A percentile compares a stretch with the other conserved stretches of the same genome.
phyloP scores from a whole-genome alignment of 2,888 invertebrate genomes.

The Aromia moschata region DNA sequence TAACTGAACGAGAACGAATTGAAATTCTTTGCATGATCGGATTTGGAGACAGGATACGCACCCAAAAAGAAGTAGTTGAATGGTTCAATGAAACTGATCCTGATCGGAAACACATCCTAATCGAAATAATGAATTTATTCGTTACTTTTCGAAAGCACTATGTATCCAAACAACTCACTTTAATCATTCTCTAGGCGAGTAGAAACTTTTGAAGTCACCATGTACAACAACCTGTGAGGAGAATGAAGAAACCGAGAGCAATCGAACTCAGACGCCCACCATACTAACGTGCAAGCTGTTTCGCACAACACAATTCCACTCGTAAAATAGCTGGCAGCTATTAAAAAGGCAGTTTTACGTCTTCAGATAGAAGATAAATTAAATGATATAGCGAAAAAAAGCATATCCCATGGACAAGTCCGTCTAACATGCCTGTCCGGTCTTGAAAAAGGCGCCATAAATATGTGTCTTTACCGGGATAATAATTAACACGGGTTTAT shows the following conservation, averaged over 20 bases:
- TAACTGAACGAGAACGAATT: no score
- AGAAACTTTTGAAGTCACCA: no score
- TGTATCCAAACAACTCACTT: no score
- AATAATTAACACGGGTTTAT: not conserved
- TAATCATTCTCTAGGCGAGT: no score
- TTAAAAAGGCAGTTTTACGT: conserved; percentile 12
- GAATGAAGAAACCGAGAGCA: conserved; percentile 18
- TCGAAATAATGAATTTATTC: no score
- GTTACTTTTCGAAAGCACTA: no score
- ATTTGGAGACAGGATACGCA: no score
- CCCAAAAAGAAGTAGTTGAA: no score
- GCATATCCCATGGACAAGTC: conserved; percentile 2
- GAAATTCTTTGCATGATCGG: no score
- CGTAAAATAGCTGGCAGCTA: conserved; percentile 13
- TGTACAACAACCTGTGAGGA: not conserved
- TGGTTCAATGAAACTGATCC: no score
- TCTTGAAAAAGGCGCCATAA: not conserved
- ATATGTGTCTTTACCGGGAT: not conserved
- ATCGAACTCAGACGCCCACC: conserved; percentile 30
- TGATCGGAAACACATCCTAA: no score
- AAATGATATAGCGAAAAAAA: conserved; percentile 3
- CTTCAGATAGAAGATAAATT: conserved; percentile 12
- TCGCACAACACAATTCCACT: not conserved
- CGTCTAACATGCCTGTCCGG: not conserved
- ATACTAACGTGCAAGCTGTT: not conserved